phyloP scores from a whole-genome alignment of 2,888 invertebrate genomes.

The Eupeodes luniger region DNA sequence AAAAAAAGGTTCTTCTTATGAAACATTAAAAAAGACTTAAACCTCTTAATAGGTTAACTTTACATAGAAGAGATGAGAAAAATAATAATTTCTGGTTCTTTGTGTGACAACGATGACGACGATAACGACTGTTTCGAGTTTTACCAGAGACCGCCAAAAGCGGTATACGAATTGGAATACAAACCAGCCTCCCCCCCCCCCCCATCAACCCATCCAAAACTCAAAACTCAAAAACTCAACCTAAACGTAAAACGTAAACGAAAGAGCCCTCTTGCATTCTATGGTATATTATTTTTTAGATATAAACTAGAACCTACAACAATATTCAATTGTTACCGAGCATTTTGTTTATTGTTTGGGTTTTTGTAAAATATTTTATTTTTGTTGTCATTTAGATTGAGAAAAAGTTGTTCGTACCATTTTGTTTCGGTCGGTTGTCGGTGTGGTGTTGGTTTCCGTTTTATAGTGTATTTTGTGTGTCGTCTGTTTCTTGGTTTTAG shows the following conservation, averaged over 20 bases:
- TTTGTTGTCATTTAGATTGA: slow-evolving; percentile 8
- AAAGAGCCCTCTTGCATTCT: neutral
- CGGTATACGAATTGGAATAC: neutral
- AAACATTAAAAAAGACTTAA: slow-evolving; percentile 66
- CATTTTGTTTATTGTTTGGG: slow-evolving; percentile 47
- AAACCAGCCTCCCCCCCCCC: no score
- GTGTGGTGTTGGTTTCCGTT: slow-evolving; percentile 26
- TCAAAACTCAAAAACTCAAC: neutral
- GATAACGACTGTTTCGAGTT: slow-evolving; percentile 57
- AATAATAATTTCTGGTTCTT: slow-evolving; percentile 61
- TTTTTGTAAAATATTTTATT: slow-evolving; percentile 29
- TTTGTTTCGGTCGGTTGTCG: slow-evolving; percentile 18
- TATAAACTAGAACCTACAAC: slow-evolving; percentile 14
- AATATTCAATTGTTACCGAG: slow-evolving; percentile 38
- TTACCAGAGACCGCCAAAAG: slow-evolving; percentile 17
- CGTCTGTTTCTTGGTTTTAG: neutral
- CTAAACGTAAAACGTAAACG: neutral
- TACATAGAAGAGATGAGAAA: slow-evolving; percentile 39
- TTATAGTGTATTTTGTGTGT: neutral
- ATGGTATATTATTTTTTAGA: no score
- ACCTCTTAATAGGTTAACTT: slow-evolving; percentile 73
- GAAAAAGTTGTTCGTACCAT: slow-evolving; percentile 32
- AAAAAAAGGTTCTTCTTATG: slow-evolving; percentile 24
- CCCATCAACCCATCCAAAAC: no score
- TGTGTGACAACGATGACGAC: slow-evolving; percentile 52